A percentile compares a stretch with the other conserved stretches of the same genome.
Conservation (phyloP, 2,888 invertebrate species). For the Escarpia spicata region DNA sequence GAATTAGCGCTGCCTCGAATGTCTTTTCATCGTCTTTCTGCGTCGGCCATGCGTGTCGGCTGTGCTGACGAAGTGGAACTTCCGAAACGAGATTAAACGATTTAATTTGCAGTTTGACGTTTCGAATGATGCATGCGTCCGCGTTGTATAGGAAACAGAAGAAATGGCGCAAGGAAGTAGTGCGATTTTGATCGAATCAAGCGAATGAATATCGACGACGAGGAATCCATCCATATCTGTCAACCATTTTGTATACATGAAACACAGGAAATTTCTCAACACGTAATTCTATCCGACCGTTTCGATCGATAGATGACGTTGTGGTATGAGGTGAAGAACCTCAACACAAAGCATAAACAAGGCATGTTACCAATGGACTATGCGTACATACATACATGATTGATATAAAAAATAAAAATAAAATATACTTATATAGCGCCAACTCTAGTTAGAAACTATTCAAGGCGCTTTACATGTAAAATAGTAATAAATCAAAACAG, state of each 20-base stretch:
- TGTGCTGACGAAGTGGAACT: not conserved
- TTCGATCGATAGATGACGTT: not conserved
- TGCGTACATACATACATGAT: no score
- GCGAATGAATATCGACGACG: not conserved
- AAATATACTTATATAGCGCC: no score
- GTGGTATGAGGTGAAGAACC: not conserved
- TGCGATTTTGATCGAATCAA: not conserved
- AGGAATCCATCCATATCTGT: not conserved
- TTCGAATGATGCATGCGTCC: not conserved
- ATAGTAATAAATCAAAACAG: no score
- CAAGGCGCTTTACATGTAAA: no score
- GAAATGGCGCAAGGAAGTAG: not conserved
- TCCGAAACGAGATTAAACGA: not conserved
- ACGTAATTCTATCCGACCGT: not conserved
- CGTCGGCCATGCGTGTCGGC: not conserved
- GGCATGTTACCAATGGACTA: not conserved
- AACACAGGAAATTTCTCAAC: not conserved
- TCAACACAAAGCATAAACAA: not conserved
- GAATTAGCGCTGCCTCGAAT: not conserved
- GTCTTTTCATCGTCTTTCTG: conserved; percentile 9
- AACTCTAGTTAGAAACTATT: no score
- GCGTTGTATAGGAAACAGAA: not conserved
- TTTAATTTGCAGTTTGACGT: not conserved
- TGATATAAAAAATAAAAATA: no score
- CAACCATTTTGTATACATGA: not conserved